Base-by-base conservation (phyloP, 2,113 vertebrate species). In the Oryzias javanicus region DNA sequence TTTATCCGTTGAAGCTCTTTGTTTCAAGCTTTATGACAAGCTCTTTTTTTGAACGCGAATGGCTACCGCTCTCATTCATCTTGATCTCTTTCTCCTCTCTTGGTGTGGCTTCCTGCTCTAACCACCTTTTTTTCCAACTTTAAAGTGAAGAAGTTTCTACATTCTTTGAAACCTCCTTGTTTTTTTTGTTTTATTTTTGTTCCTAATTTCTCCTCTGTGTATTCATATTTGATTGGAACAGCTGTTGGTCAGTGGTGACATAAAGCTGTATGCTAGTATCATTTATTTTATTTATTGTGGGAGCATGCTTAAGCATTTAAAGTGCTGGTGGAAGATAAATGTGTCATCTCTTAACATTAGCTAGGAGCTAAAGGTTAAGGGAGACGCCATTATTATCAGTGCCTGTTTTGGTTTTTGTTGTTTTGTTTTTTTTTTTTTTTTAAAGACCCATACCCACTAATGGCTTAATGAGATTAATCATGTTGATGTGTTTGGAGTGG, bases 291-390 rank as follows among this genome's bases (percentile, higher is more conserved):
- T 79, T 61, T 80, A 63, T 76, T 76, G 68, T 44, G 14, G 13
- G 12, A 3, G 20, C 0, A 1, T 19, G 41, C 57, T 57, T 66
- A 41, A 71, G 56, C 64, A 70, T 13, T 42, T 5, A 55, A 60
- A 50, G 12, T 7, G 14, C 15, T 49, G 15, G 62, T 59, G 67
- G 60, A 53, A 76, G 69, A 77, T 63, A 56, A 69, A 79, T 79
- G 83, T 81, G 61, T 79, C 70, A 76, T 85, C 69, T 72, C 61
- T 57, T 55, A 40, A 80, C 74, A 81, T 78, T 42, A 80, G 66
- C 71, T 71, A 55, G 15, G 64, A 59, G 12, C 67, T 68, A 84
- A 82, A 76, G 62, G 60, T 67, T n/a, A 49, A 59, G 44, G 53
- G 22, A 22, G 5, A 57, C 22, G 74, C 80, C 41, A 57, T 81